Conservation (phyloP, 1,140 invertebrate species). For the Heliconius nattereri region DNA sequence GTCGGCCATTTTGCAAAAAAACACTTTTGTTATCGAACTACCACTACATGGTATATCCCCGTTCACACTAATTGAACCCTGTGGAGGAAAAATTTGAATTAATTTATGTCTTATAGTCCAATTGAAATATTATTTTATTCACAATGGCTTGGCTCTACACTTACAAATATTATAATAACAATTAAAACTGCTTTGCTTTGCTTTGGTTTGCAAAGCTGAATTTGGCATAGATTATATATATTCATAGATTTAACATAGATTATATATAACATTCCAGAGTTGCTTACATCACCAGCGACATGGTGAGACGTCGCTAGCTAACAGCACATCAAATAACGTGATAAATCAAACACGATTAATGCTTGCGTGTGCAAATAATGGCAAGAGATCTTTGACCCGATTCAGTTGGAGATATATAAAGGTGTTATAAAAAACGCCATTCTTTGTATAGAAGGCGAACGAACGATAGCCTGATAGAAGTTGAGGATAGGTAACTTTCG, state of each 20-base stretch:
- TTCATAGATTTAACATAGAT: neutral
- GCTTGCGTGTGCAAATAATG: neutral
- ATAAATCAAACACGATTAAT: constrained; percentile 12
- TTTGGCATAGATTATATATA: neutral
- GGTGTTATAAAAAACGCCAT: neutral
- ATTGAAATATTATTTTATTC: neutral
- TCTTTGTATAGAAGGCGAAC: constrained; percentile 14
- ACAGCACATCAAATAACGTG: neutral
- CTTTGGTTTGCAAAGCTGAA: neutral
- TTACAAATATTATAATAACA: neutral
- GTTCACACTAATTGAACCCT: constrained; percentile 60
- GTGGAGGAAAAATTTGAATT: constrained; percentile 45
- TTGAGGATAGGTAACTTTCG: constrained; percentile 36
- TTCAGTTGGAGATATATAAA: neutral
- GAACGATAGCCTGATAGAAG: neutral
- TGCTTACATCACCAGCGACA: neutral
- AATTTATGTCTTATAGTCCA: neutral
- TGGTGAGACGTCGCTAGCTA: neutral
- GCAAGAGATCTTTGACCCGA: constrained; percentile 4
- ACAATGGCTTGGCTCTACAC: neutral
- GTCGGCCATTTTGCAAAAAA: constrained; percentile 59
- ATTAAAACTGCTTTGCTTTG: neutral
- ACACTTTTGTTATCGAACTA: constrained; percentile 47
- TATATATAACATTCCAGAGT: neutral
- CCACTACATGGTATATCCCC: constrained; percentile 67